Evolutionary conservation across 2,888 invertebrate species (phyloP), one percentile per base, ranked within the genome.

Genomic region (Thysanoteuthis rhombus): DNA sequence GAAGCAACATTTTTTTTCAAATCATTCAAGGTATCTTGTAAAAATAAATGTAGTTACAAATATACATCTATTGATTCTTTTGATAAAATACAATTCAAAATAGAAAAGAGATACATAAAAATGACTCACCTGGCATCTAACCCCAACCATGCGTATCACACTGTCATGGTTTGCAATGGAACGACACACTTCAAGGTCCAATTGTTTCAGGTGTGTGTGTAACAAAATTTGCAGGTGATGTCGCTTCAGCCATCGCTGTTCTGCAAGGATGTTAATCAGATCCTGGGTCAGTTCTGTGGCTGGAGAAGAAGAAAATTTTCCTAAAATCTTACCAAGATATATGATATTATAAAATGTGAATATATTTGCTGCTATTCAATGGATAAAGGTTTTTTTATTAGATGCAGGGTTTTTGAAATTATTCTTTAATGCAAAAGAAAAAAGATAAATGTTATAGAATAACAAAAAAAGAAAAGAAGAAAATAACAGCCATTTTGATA

Each of bases 181-280:
- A 10, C 90, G 39, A 38, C 94, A 94, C 22, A 90, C 45, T 40
- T 94, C 94, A 40, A 96, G 94, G 93, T 95, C 94, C 40, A 95
- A 94, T 6, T 92, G 92, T 25, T 94, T 94, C 28, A 96, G 45
- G 52, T 94, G 94, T 22, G 93, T 93, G 93, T 94, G 94, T 36
- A 96, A 93, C 32, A 96, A 94, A 22, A 95, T 45, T 40, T 95
- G 94, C 25, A 96, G 94, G 93, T 95, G 95, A 89, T 94, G 93
- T n/a, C 95, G 93, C 92, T 94, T 94, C 40, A 96, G 92, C 90
- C 94, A 93, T 19, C 94, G 94, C 89, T 94, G 93, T 36, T 91
- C 90, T 19, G 94, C 92, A 93, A 96, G 92, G 36, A 92, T 93
- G 90, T 95, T 93, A 12, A 96, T 94, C 39, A 96, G 92, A 10